Evolutionary conservation across 2,888 invertebrate species (phyloP), one percentile per base, ranked within the genome.

Genomic region (Pseudococcus longispinus): DNA sequence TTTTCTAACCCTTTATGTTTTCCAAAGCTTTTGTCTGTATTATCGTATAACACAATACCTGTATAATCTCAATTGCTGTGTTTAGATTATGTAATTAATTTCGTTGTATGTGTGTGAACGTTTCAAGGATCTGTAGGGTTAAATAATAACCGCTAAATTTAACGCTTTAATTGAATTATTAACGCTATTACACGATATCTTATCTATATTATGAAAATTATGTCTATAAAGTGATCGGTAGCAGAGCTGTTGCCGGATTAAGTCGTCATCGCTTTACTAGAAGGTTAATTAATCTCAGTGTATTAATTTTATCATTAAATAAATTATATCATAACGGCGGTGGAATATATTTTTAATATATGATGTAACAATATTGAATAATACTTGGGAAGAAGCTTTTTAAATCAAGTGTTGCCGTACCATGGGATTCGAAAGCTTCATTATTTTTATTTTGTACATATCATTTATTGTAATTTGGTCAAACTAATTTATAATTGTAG

Each of bases 121-220:
- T 70, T 70, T 70, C 70, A 70, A 70, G 70, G 70, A 70, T 70
- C 3, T 70, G 15, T 15, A 29, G 20, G 13, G 9, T 23, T 60
- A 55, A 4, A 8, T 60, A 8, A 18, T 29, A 70, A 29, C 20
- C 29, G 29, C 15, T 70, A 29, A 29, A 70, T 70, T 70, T 70
- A 70, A 70, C 70, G 70, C 70, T 70, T 70, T 70, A 70, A 60
- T 60, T 60, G 4, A 70, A 32, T 70, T 70, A 70, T 70, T 18
- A 70, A 70, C 70, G 60, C 60, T 23, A 13, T 20, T 60, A 60
- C 13, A 23, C 6, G 55, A 55, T 55, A 55, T 55, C 55, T 55
- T 55, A 55, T 55, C 55, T 18, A 18, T 55, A n/a, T 55, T n/a
- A 55, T 37, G 9, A 6, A 37, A 37, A 37, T 37, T 37, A 60